phyloP scores from a whole-genome alignment of 2,888 invertebrate genomes.

The Leistus spinibarbis region DNA sequence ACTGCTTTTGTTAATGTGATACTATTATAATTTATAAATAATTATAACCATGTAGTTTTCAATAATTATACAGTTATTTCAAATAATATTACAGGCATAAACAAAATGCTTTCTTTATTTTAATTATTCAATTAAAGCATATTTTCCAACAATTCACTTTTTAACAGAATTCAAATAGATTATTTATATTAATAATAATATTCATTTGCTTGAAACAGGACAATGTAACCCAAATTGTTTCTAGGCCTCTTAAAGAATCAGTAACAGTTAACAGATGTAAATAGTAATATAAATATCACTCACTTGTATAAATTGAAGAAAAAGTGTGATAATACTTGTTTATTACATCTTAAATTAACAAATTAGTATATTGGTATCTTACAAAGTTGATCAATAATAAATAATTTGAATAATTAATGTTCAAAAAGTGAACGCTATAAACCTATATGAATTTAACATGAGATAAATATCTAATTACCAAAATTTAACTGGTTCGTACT shows the following conservation, averaged over 20 bases:
- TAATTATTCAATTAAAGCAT: background rate
- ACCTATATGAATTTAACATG: conserved; percentile 21
- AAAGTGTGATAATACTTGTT: no score
- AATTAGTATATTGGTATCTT: no score
- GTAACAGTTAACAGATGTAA: no score
- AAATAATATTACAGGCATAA: background rate
- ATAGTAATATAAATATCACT: no score
- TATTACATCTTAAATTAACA: no score
- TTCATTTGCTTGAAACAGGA: no score
- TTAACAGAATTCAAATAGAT: no score
- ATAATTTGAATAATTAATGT: background rate
- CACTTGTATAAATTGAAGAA: no score
- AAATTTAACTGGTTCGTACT: conserved; percentile 11
- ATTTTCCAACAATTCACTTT: background rate
- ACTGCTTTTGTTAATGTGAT: background rate
- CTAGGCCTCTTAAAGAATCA: no score
- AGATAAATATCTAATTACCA: conserved; percentile 12
- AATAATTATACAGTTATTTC: background rate
- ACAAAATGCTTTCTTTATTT: background rate
- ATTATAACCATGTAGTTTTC: background rate
- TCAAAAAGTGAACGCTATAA: background rate
- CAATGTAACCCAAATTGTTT: no score
- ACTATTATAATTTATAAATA: background rate
- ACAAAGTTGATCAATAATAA: background rate
- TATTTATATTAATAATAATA: no score